Evolutionary conservation across 2,113 vertebrate genomes (phyloP).

Genomic region (Amia ocellicauda): DNA sequence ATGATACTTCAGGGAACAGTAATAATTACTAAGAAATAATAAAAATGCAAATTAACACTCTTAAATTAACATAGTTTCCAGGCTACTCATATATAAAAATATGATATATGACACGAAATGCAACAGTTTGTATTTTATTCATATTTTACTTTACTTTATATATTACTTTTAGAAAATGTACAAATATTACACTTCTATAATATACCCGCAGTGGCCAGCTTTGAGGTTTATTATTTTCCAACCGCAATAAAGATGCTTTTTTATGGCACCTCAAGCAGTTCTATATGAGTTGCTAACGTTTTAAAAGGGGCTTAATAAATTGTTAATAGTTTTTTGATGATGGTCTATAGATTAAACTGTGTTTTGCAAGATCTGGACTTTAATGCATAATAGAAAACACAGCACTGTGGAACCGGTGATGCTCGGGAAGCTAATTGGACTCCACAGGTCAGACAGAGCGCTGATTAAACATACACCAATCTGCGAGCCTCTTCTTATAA

Average conservation of each 20-base stretch:
- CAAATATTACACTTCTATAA: too few relatives aligned
- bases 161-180: too few relatives aligned
- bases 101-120: too few relatives aligned
- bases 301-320: constrained; percentile 35
- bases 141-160: too few relatives aligned
- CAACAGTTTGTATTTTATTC: too few relatives aligned
- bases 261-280: constrained; percentile 25
- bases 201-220: too few relatives aligned
- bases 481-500: constrained; percentile 28
- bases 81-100: too few relatives aligned
- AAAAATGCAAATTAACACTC: too few relatives aligned
- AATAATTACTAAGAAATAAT: too few relatives aligned
- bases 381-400: not conserved
- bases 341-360: constrained; percentile 25
- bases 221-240: too few relatives aligned
- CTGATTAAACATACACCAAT: constrained; percentile 19
- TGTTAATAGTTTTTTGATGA: constrained; percentile 36
- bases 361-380: constrained; percentile 25
- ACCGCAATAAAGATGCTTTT: constrained; percentile 19
- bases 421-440: constrained; percentile 21
- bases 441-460: constrained; percentile 9
- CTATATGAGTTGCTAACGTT: constrained; percentile 35
- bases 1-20: too few relatives aligned
- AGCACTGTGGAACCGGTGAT: not conserved
- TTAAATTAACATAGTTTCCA: too few relatives aligned